phyloP scores from a whole-genome alignment of 2,888 invertebrate genomes.

The Synergus gifuensis region DNA sequence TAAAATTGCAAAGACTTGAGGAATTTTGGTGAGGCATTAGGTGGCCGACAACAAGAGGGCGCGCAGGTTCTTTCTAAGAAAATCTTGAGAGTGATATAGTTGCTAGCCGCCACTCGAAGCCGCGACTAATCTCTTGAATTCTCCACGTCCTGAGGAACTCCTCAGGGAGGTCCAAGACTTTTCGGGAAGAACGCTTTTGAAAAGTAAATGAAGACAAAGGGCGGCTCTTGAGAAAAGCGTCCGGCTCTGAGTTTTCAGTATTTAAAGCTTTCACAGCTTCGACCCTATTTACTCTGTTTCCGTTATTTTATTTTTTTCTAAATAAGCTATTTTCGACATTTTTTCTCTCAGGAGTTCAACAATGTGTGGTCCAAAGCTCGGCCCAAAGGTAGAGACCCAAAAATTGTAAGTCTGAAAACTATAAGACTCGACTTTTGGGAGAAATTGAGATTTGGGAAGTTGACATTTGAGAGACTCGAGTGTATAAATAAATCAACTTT shows the following conservation, averaged over 20 bases:
- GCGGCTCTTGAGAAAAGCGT: conserved; percentile 31
- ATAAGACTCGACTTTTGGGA: no score
- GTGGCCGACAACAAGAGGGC: neutral
- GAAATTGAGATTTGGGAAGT: no score
- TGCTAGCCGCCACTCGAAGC: neutral
- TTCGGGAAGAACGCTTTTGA: conserved; percentile 13
- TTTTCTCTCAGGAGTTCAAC: neutral
- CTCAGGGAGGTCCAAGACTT: neutral
- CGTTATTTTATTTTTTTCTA: neutral
- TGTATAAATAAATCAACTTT: no score
- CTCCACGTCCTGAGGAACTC: neutral
- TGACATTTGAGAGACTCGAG: no score
- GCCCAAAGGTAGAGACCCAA: no score
- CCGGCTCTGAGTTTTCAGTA: neutral
- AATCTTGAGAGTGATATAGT: conserved; percentile 14
- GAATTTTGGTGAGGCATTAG: neutral
- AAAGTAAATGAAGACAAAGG: conserved; percentile 27
- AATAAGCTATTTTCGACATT: neutral
- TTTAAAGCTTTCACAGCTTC: conserved; percentile 1
- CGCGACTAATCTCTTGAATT: conserved; percentile 15
- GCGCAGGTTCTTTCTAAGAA: conserved; percentile 18
- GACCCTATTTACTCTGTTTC: conserved; percentile 1
- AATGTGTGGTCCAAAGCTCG: no score
- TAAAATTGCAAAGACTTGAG: conserved; percentile 11
- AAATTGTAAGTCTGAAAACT: no score